These are phyloP conservation scores for Himantopus leucocephalus DNA, from an alignment of 2,113 vertebrate species.

Conservation along the genomic window DNA sequence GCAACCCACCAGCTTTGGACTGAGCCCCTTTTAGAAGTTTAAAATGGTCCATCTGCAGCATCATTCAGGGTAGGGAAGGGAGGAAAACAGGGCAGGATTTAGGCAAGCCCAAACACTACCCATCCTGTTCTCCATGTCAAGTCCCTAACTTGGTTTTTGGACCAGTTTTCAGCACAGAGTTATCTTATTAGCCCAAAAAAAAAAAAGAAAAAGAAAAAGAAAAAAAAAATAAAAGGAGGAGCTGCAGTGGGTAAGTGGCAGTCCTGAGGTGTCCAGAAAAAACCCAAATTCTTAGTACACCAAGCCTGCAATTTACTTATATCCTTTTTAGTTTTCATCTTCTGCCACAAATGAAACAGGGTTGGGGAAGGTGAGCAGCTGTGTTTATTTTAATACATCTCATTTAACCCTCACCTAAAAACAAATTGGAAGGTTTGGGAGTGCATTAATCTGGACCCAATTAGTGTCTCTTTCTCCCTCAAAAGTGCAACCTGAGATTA, in stretches of 20 bases:
- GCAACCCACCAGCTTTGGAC: not conserved
- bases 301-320: not conserved
- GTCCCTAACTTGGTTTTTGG: not conserved
- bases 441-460: constrained; percentile 78
- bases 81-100: not conserved
- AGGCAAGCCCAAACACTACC: not conserved
- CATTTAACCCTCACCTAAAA: constrained; percentile 72
- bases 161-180: not conserved
- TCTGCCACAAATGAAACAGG: not conserved
- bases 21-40: not conserved
- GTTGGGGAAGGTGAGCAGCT: constrained; percentile 55
- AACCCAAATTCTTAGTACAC: not conserved
- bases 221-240: not conserved
- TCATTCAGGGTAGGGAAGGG: not conserved
- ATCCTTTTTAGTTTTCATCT: not conserved
- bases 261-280: not conserved
- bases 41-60: not conserved
- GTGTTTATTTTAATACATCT: constrained; percentile 73
- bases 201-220: too few relatives aligned
- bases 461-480: constrained; percentile 72
- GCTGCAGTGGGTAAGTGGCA: not conserved
- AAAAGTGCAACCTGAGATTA: constrained; percentile 79
- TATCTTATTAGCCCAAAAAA: not conserved
- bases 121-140: not conserved
- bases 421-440: constrained; percentile 77